These are phyloP conservation scores for Sarcophaga bullata DNA, from an alignment of 1,140 invertebrate species.

Conservation along the genomic window DNA sequence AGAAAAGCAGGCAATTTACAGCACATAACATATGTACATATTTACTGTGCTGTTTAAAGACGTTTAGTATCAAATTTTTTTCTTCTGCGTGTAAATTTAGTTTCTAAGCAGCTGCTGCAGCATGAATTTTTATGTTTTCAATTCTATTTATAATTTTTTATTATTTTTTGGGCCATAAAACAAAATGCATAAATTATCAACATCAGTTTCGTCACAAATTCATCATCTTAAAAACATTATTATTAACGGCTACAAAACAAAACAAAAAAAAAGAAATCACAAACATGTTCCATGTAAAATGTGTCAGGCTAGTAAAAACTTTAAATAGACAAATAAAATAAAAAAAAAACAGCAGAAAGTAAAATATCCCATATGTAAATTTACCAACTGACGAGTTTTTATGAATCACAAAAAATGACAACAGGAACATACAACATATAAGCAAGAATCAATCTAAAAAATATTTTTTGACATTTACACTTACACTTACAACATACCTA, in stretches of 20 bases:
- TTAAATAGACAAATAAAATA: too few relatives aligned
- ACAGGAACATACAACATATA: background rate
- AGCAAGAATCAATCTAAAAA: conserved; percentile 8
- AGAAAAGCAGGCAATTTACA: too few relatives aligned
- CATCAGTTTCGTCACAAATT: background rate
- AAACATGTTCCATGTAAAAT: conserved; percentile 1
- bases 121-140: too few relatives aligned
- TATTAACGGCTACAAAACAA: background rate
- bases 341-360: background rate
- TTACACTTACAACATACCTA: too few relatives aligned
- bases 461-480: conserved; percentile 15
- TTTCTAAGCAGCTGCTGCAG: too few relatives aligned
- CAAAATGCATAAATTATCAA: background rate
- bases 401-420: background rate
- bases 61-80: background rate
- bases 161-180: too few relatives aligned
- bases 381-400: background rate
- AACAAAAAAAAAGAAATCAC: background rate
- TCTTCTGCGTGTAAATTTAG: too few relatives aligned
- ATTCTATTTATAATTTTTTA: background rate
- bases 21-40: too few relatives aligned
- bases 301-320: background rate
- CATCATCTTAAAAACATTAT: background rate
- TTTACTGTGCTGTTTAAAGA: too few relatives aligned
- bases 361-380: background rate